phyloP scores from a whole-genome alignment of 2,888 invertebrate species.

The Adelognathus sp. region DNA sequence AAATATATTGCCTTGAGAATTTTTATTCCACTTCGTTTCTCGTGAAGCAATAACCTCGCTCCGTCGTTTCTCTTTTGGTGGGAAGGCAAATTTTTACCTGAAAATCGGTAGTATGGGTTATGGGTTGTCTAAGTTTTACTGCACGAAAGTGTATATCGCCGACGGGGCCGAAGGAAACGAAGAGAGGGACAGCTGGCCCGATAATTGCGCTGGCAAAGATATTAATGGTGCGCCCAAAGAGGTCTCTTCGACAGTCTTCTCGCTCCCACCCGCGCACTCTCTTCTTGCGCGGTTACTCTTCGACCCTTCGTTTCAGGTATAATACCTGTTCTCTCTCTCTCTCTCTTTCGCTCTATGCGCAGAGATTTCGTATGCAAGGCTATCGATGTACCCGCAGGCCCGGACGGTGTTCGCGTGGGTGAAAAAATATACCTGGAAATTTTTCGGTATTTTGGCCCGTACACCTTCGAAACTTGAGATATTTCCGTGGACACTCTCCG shows the following conservation, averaged over 20 bases:
- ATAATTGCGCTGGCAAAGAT: constrained; percentile 77
- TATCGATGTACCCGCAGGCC: neutral
- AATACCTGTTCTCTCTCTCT: constrained; percentile 25
- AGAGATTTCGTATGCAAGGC: neutral
- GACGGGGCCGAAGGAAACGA: neutral
- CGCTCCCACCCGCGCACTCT: constrained; percentile 60
- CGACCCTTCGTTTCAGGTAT: constrained; percentile 33
- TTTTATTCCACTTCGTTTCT: neutral
- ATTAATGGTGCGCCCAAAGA: constrained; percentile 73
- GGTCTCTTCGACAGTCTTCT: constrained; percentile 61
- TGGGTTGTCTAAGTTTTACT: neutral
- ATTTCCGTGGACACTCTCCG: constrained; percentile 32
- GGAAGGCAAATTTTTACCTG: neutral
- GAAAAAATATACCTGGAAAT: constrained; percentile 55
- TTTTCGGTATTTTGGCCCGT: neutral
- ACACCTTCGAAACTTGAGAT: constrained; percentile 3
- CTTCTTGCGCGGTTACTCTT: constrained; percentile 40
- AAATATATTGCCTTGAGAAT: neutral
- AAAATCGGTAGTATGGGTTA: neutral
- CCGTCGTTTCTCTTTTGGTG: neutral
- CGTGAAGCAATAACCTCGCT: neutral
- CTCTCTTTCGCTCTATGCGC: neutral
- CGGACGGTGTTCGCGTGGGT: constrained; percentile 43
- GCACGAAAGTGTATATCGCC: neutral
- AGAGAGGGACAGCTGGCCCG: constrained; percentile 72